Evolutionary conservation across 92 coral and sea anemone genomes (phyloP).

Genomic region (Epizoanthus illoricatus): DNA sequence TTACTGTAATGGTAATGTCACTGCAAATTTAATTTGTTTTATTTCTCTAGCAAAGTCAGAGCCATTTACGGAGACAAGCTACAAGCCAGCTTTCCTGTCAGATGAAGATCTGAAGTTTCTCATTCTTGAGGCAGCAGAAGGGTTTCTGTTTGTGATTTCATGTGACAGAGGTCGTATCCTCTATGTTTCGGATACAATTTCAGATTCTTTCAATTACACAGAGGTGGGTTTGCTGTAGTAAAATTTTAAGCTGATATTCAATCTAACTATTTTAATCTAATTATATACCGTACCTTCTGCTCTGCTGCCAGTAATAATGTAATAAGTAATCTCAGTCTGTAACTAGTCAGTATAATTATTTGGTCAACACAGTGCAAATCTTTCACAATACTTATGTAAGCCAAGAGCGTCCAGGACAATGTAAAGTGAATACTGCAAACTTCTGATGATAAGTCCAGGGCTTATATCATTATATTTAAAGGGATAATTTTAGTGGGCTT

Average conservation of each 20-base stretch:
- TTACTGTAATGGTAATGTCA: neutral
- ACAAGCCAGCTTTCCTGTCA: conserved; percentile 90
- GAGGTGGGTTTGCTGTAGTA: conserved; percentile 52
- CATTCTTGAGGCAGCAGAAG: conserved; percentile 87
- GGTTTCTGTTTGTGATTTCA: conserved; percentile 84
- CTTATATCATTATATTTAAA: no score
- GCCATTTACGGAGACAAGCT: conserved; percentile 80
- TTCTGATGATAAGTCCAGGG: no score
- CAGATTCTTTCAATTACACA: conserved; percentile 60
- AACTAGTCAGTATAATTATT: no score
- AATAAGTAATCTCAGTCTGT: no score
- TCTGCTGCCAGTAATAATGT: no score
- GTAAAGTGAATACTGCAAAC: no score
- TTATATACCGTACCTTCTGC: no score
- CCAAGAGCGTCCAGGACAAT: no score
- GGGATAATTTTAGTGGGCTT: no score
- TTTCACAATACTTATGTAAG: no score
- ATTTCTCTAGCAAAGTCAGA: conserved; percentile 57
- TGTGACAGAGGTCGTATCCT: conserved; percentile 90
- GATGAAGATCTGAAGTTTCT: conserved; percentile 86
- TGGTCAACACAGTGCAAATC: no score
- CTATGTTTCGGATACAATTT: conserved; percentile 87
- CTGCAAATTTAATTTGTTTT: neutral
- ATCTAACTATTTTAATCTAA: no score
- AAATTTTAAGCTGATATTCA: neutral